phyloP scores from a whole-genome alignment of 2,797 vertebrate species.

The Macrochelys suwanniensis region DNA sequence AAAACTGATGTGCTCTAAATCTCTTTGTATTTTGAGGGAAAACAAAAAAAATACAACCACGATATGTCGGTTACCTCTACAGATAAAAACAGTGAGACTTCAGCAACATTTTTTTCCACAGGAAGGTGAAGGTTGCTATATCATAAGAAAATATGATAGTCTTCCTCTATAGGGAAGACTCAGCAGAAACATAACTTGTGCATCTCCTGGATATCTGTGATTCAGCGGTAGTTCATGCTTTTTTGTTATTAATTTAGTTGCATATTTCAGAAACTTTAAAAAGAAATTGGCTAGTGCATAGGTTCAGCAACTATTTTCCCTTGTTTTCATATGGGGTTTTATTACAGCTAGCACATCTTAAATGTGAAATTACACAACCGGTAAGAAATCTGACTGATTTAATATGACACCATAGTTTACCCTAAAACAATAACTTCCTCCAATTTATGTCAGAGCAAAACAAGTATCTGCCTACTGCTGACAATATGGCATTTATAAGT shows the following conservation, averaged over 20 bases:
- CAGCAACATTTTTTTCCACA: not conserved
- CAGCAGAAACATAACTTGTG: not conserved
- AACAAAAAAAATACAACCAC: not conserved
- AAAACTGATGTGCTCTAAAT: not conserved
- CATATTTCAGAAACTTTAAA: not conserved
- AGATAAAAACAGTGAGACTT: not conserved
- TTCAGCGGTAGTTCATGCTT: not conserved
- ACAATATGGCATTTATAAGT: constrained; percentile 18
- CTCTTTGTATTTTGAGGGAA: not conserved
- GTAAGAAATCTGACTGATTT: not conserved
- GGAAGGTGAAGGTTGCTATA: too few species aligned
- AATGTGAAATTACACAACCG: not conserved
- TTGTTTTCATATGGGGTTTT: not conserved
- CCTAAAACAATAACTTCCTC: not conserved
- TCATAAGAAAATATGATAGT: too few species aligned
- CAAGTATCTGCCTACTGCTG: constrained; percentile 5
- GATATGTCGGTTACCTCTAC: not conserved
- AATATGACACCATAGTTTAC: not conserved
- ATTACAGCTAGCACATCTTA: not conserved
- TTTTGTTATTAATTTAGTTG: not conserved
- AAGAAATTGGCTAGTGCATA: not conserved
- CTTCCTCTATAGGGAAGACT: not conserved
- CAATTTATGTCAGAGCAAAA: not conserved
- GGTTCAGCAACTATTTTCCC: not conserved
- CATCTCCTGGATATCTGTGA: not conserved